Base-by-base conservation (phyloP, 2,113 vertebrate genomes). In the Sinocyclocheilus maitianheensis region DNA sequence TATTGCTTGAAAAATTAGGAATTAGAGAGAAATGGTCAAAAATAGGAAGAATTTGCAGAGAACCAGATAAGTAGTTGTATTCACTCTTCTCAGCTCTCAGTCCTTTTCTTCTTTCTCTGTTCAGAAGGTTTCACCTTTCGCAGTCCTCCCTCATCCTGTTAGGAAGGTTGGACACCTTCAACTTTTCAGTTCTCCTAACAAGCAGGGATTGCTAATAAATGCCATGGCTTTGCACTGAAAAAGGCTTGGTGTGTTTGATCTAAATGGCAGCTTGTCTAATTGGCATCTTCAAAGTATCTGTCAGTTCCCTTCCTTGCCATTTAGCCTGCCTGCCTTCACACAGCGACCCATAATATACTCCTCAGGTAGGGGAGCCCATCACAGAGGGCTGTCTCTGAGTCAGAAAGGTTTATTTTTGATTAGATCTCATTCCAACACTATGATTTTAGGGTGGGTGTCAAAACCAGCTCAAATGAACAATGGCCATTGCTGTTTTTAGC, bases 261-360 rank as follows among this genome's bases (percentile, higher is more conserved):
- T 88, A 94, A 95, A 95, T 93, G 92, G 93, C 93, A 94, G 86
- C 87, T 84, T 60, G 62, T 90, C 91, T 94, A 95, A 95, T 93
- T 93, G 93, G 90, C 90, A 90, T 91, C 91, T 93, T 94, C 89
- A 94, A 93, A 93, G 93, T 93, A 93, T 93, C 91, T 93, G 85
- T 90, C 86, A 85, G 85, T 91, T 90, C 85, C 85, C 76, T 88
- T 76, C 82, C 88, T 84, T 90, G 88, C 89, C 60, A 88, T 87
- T 88, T 84, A 87, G 40, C 43, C 30, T 55, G 22, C 37, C 46
- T 53, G 67, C 40, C 81, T 81, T 69, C 63, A 82, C 63, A 84
- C 51, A 87, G 58, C 48, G 48, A 84, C 65, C 60, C 65, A 46
- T 84, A 67, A 84, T 84, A 84, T 37, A 78, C 26, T 81, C 48